Evolutionary conservation across 23 tunicate genomes (phyloP).

Genomic region (Pegea sp.): DNA sequence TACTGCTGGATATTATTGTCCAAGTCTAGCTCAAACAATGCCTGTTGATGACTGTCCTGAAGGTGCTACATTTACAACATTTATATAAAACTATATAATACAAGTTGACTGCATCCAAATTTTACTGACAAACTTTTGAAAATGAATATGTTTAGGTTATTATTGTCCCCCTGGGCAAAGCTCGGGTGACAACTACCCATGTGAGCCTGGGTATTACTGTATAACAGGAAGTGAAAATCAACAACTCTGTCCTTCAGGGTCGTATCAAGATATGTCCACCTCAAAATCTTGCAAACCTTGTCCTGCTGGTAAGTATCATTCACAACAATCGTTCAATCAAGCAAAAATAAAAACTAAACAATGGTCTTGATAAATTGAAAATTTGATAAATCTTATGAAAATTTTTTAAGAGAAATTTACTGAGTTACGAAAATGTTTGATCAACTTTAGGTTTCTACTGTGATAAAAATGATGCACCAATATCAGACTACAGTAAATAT

Average conservation of each 20-base stretch:
- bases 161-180: conserved; percentile 36
- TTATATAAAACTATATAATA: not conserved
- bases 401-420: not conserved
- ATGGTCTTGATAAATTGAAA: not conserved
- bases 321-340: not conserved
- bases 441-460: conserved; percentile 57
- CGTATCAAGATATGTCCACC: conserved; percentile 30
- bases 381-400: not conserved
- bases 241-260: conserved; percentile 65
- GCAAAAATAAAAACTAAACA: not conserved
- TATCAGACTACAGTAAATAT: conserved; percentile 26
- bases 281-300: conserved; percentile 41
- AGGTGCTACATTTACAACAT: conserved; percentile 11
- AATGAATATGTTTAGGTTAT: conserved; percentile 22
- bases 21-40: conserved; percentile 14
- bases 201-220: conserved; percentile 74
- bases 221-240: conserved; percentile 43
- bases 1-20: conserved; percentile 65
- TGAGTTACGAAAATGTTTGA: not conserved
- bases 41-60: conserved; percentile 31
- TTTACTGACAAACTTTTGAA: too few species aligned
- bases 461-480: conserved; percentile 36
- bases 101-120: not conserved
- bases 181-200: conserved; percentile 3
- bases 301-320: conserved; percentile 33